Evolutionary conservation across 1,140 invertebrate genomes (phyloP).

Genomic region (Notospermus geniculatus): DNA sequence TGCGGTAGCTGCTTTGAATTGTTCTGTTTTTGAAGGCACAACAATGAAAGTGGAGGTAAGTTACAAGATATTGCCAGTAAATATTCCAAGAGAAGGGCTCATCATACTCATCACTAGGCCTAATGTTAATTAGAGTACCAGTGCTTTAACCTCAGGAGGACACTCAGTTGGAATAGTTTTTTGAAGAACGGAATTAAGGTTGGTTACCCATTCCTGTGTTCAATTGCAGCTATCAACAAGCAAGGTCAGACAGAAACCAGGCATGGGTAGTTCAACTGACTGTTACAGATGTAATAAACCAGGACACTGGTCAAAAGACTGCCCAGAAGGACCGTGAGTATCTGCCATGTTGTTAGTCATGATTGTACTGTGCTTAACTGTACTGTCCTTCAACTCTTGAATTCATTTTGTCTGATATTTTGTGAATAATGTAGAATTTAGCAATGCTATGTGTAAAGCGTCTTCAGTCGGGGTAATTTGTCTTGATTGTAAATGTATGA

Average conservation of each 20-base stretch:
- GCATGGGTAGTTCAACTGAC: slow-evolving; percentile 91
- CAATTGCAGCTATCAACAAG: slow-evolving; percentile 84
- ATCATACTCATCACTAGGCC: not conserved
- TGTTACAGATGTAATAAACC: slow-evolving; percentile 90
- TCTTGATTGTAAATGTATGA: slow-evolving; percentile 25
- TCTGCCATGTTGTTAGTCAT: too few relatives aligned
- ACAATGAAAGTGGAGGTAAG: slow-evolving; percentile 85
- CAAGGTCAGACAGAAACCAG: slow-evolving; percentile 84
- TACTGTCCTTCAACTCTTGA: too few relatives aligned
- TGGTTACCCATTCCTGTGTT: too few relatives aligned
- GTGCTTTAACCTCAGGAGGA: not conserved
- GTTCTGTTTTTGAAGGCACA: slow-evolving; percentile 79
- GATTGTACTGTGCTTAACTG: too few relatives aligned
- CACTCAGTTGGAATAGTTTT: slow-evolving; percentile 5
- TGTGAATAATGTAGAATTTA: slow-evolving; percentile 10
- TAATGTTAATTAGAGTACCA: not conserved
- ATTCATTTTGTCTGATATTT: not conserved
- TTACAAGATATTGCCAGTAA: not conserved
- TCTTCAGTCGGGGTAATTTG: slow-evolving; percentile 25
- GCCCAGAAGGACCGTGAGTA: slow-evolving; percentile 66
- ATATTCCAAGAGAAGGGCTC: not conserved
- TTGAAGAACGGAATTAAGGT: too few relatives aligned
- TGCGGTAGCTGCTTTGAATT: slow-evolving; percentile 89
- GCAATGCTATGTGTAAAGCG: slow-evolving; percentile 21
- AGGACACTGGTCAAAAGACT: slow-evolving; percentile 89